Base-by-base conservation (phyloP, 2,797 vertebrate genomes). In the Merluccius polli region DNA sequence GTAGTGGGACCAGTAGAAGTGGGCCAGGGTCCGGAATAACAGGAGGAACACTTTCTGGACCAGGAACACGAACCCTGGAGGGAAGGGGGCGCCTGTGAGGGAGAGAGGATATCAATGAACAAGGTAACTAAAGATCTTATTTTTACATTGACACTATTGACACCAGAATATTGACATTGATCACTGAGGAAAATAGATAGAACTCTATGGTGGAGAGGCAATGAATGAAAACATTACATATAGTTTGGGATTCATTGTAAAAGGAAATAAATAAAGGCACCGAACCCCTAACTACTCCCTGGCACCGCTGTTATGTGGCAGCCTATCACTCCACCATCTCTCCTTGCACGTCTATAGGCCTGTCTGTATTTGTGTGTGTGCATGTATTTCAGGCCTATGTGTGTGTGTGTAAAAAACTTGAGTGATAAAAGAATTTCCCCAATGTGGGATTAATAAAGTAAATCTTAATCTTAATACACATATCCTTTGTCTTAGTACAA, bases 1-100 rank as follows among this genome's bases (percentile, higher is more conserved):
- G 88, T 95, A 96, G 89, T 96, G 95, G 41, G 84, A 91, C 81
- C 91, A 94, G 84, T 95, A 95, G 86, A 95, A 92, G 85, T 96
- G 95, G n/a, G 94, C 93, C 79, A 96, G 89, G 52, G 91, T 92
- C 52, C 93, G 92, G 86, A 94, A 96, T 73, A 95, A 87, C 79
- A 95, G 86, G 84, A 94, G 77, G 84, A 94, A 95, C 73, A 95
- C 92, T 84, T 94, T 95, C 91, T 95, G 94, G 35, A 94, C 93
- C 75, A 95, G 81, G 72, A 94, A 94, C 76, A 92, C 52, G 65
- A 94, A 95, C 44, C 94, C 91, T 1, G 88, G 84, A 0, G 95
- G 93, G 79, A 96, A 96, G 12, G 78, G 80, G 18, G 89, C 88
- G 73, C 92, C 95, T 95, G 59, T 10, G 10, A 27, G 24, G n/a